phyloP scores from a whole-genome alignment of 2,797 vertebrate species.

The Myotis planiceps region DNA sequence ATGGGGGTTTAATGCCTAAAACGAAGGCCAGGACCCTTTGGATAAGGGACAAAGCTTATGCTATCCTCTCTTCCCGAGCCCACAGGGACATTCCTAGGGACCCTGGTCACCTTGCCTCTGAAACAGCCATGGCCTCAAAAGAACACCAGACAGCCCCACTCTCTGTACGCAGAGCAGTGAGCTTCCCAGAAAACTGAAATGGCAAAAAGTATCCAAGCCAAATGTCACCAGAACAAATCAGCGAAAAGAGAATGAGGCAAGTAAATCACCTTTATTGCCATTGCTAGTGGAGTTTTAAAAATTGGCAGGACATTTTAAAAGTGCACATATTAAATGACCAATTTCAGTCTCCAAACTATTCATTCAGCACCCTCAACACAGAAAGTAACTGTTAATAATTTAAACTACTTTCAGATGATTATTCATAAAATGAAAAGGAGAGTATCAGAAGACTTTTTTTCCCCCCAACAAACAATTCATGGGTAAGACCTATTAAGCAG shows the following conservation, averaged over 20 bases:
- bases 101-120: too few relatives aligned
- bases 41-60: not conserved
- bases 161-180: not conserved
- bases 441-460: not conserved
- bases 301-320: not conserved
- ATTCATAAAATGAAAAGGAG: not conserved
- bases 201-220: not conserved
- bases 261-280: too few relatives aligned
- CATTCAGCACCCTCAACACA: not conserved
- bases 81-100: not conserved
- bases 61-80: rapidly evolving
- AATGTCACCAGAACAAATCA: not conserved
- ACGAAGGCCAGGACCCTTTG: not conserved
- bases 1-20: not conserved
- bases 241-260: not conserved
- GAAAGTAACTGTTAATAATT: not conserved
- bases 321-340: not conserved
- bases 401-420: not conserved
- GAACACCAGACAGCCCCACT: not conserved
- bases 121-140: not conserved
- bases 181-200: not conserved
- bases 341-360: not conserved
- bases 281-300: not conserved
- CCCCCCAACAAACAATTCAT: not conserved
- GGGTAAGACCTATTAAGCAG: not conserved